Evolutionary conservation across 2,113 vertebrate genomes (phyloP), one percentile per base, ranked within the genome.

Genomic region (Paracanthobrama guichenoti): DNA sequence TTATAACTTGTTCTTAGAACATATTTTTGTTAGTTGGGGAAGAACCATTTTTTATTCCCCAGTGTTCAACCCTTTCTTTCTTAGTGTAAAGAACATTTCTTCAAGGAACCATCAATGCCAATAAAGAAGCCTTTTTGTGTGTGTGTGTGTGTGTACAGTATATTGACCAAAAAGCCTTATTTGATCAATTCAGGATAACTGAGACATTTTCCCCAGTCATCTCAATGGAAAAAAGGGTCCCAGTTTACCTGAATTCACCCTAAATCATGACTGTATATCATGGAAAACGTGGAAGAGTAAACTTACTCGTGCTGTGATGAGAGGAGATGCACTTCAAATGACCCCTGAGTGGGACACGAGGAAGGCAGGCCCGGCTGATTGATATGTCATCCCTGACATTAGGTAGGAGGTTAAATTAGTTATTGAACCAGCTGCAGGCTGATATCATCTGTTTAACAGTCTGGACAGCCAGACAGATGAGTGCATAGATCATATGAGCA

Each of bases 391-490:
- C 89, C 90, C 77, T 83, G 39, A 86, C 75, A 85, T 84, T 89
- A 89, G 87, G 74, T 82, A 90, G 66, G 87, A 90, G 87, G 86
- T 89, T 92, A 93, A 94, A 93, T 93, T 93, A 93, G 86, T 92
- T 94, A 94, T 92, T 87, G 92, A 94, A 89, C 91, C 82, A 83
- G 84, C 79, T 88, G 57, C 57, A 84, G 81, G 57, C 42, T 46
- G 74, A 83, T 73, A 71, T n/a, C 66, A 75, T 91, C 50, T 71
- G 3, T 86, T 79, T 88, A 84, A 59, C 55, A 57, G 35, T 83
- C 8, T 12, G 44, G 79, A 82, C 83, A 50, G 24, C 48, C 55
- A 31, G 66, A 82, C 60, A 67, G 64, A 59, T 64, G 80, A n/a
- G 82, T 77, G 53, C 62, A 84, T 90, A 89, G 74, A 92, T 93